Conservation (phyloP, 30 jellyfish, hydroid and myxozoan genomes). For the Hydractinia echinata region DNA sequence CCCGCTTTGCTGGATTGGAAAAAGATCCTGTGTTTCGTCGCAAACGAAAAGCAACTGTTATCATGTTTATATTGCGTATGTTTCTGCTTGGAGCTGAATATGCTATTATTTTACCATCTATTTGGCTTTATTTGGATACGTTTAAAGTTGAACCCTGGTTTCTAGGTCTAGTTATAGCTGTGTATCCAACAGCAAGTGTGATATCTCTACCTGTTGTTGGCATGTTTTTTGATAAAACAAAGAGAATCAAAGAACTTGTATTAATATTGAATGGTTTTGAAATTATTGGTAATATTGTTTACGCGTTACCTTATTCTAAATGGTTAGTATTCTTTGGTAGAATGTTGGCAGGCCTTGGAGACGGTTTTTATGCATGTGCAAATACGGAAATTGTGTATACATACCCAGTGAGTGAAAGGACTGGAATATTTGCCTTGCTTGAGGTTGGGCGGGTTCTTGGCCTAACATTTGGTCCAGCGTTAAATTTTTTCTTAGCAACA, state of each 20-base stretch:
- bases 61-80: conserved; percentile 79
- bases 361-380: conserved; percentile 97
- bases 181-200: conserved; percentile 82
- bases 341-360: conserved; percentile 89
- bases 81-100: conserved; percentile 92
- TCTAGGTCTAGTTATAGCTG: conserved; percentile 80
- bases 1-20: conserved; percentile 32
- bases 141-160: conserved; percentile 85
- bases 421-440: conserved; percentile 79
- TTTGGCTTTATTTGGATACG: conserved; percentile 76
- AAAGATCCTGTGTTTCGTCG: conserved; percentile 66
- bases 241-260: conserved; percentile 73
- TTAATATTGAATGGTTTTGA: conserved; percentile 71
- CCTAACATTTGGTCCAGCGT: conserved; percentile 83
- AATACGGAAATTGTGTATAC: conserved; percentile 76
- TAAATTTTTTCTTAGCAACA: conserved; percentile 69
- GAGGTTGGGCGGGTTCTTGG: conserved; percentile 96
- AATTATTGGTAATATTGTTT: conserved; percentile 73
- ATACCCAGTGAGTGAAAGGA: conserved; percentile 73
- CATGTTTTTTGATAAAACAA: conserved; percentile 67
- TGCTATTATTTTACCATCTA: conserved; percentile 89
- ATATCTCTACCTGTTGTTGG: conserved; percentile 90
- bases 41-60: conserved; percentile 79
- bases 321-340: conserved; percentile 73
- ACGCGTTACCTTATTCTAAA: conserved; percentile 78